Percentiles rank a stretch among this genome's conserved stretches.
These are phyloP conservation scores for Poliocrania exsul DNA, from an alignment of 2,797 vertebrate genomes.

Conservation along the genomic window DNA sequence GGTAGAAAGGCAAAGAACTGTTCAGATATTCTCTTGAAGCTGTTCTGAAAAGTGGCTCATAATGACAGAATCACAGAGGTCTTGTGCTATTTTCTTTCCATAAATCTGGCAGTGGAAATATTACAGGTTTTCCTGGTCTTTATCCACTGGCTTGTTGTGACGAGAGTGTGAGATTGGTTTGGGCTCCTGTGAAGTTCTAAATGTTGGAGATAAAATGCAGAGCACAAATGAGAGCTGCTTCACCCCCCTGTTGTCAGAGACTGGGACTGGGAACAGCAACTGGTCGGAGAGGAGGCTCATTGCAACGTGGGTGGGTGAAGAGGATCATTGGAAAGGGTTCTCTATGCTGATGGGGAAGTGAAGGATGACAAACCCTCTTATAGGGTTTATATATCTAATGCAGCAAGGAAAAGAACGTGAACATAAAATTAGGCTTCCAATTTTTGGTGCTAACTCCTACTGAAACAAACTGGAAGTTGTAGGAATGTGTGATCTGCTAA, in stretches of 20 bases:
- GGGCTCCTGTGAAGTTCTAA: neutral
- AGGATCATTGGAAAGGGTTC: neutral
- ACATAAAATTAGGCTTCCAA: neutral
- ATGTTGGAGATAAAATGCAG: neutral
- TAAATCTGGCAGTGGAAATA: conserved; percentile 50
- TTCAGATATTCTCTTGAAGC: conserved; percentile 41
- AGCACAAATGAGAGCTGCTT: neutral
- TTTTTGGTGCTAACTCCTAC: neutral
- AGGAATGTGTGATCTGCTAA: neutral
- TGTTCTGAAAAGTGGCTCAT: conserved; percentile 43
- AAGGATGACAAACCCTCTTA: neutral
- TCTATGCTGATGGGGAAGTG: neutral
- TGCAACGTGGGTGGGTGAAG: neutral
- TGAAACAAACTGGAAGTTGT: neutral
- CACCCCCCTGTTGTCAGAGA: neutral
- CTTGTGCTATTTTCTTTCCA: conserved; percentile 47
- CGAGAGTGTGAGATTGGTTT: neutral
- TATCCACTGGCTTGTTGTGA: neutral
- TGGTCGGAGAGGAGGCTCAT: neutral
- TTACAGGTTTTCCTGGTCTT: conserved; percentile 23
- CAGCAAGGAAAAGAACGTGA: neutral
- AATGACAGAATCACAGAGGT: conserved; percentile 51
- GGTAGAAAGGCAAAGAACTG: conserved; percentile 40
- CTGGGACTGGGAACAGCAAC: neutral
- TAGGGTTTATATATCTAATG: neutral